Conservation (phyloP, 1,140 invertebrate genomes). For the Tetramorium simillimum region DNA sequence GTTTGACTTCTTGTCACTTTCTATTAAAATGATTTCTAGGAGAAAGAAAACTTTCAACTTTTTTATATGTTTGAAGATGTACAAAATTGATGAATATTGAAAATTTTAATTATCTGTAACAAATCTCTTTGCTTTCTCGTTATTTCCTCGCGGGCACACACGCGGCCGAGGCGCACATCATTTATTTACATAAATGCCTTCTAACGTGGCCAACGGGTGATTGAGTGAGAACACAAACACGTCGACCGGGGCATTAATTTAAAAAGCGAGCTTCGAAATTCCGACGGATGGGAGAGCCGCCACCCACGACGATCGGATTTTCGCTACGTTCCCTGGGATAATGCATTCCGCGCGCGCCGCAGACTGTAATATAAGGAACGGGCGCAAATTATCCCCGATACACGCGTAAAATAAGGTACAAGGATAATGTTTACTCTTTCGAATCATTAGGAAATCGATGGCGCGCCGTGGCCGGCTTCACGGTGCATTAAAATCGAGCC, state of each 20-base stretch:
- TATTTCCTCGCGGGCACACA: conserved; percentile 50
- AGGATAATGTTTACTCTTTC: conserved; percentile 55
- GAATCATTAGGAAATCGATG: conserved; percentile 39
- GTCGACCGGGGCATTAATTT: conserved; percentile 47
- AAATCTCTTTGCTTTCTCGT: conserved; percentile 5
- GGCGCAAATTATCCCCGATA: conserved; percentile 34
- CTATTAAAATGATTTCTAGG: no score
- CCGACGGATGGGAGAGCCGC: conserved; percentile 26
- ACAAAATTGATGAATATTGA: not conserved
- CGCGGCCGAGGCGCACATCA: conserved; percentile 54
- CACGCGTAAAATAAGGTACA: conserved; percentile 39
- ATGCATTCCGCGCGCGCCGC: conserved; percentile 8
- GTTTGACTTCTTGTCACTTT: no score
- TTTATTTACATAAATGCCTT: conserved; percentile 74
- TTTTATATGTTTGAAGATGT: not conserved
- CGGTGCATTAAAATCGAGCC: conserved; percentile 48
- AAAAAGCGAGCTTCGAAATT: conserved; percentile 39
- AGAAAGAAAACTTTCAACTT: not conserved
- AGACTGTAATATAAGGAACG: conserved; percentile 41
- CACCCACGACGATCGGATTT: conserved; percentile 55
- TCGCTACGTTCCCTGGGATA: conserved; percentile 41
- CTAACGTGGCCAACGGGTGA: conserved; percentile 59
- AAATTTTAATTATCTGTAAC: not conserved
- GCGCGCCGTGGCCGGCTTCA: conserved; percentile 10
- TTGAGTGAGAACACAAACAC: conserved; percentile 41